Base-by-base conservation (phyloP, 2,888 invertebrate species). In the Drosophila mercatorum region DNA sequence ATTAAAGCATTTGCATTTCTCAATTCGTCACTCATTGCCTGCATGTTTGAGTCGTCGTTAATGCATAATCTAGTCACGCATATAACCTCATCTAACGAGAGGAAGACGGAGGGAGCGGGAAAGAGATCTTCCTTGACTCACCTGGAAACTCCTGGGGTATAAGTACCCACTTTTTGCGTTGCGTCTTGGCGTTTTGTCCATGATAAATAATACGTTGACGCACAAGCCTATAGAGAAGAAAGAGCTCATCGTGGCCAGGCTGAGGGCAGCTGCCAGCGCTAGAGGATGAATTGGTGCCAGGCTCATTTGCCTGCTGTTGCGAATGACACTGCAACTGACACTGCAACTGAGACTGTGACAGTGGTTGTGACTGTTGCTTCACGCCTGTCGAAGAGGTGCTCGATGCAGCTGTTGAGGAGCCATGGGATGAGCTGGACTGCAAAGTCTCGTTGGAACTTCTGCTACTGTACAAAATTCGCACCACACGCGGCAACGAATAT, bases 121-220 rank as follows among this genome's bases (percentile, higher is more conserved):
- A 0, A 36, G 38, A 52, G 1, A 28, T 84, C n/a, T 12, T 28
- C 12, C 11, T 34, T 36, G 57, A 26, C 89, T 91, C 72, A 93
- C 93, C 93, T 86, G 92, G 90, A 91, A 93, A 93, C 78, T 93
- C 93, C 73, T 93, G 93, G 31, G 93, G 93, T 84, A 93, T 93
- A 64, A 92, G 91, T 57, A 93, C 91, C 47, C 91, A 91, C 75
- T 93, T 93, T 57, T 93, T 93, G 60, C 92, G 90, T 77, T 91
- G 92, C 40, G 91, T 89, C 75, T 93, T 93, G 34, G 92, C 89
- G 79, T 93, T 93, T 70, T 91, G 87, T 22, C 93, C 93, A 79
- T 93, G 93, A 80, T 91, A 93, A 59, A 93, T 91, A 69, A 91
- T 91, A 43, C 93, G 89, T 68, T 92, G 92, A 22, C 91, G 89